A percentile compares a stretch with the other conserved stretches of the same genome.
phyloP scores from a whole-genome alignment of 2,797 vertebrate genomes.

The Catamblyrhynchus diadema region DNA sequence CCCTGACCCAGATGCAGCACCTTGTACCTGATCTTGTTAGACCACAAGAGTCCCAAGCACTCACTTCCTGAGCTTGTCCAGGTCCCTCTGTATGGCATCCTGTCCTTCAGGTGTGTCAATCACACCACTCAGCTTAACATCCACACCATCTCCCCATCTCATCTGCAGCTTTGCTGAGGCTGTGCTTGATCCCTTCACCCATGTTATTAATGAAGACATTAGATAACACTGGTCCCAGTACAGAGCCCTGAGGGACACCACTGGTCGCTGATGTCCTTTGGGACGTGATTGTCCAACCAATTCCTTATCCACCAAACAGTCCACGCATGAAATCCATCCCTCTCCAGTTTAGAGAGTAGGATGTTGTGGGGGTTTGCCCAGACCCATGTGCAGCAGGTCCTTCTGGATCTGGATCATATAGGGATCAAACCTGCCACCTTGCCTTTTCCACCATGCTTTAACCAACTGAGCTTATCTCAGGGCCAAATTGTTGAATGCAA shows the following conservation, averaged over 20 bases:
- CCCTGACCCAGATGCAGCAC: not conserved
- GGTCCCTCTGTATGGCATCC: not conserved
- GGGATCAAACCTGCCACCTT: not conserved
- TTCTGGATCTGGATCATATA: not conserved
- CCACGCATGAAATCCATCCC: not conserved
- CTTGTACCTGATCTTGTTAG: not conserved
- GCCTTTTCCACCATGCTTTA: not conserved
- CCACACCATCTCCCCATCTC: not conserved
- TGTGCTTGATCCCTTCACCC: not conserved
- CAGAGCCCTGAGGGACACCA: not conserved
- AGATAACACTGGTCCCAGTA: not conserved
- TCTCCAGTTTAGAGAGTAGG: not conserved
- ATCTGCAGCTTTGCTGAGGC: not conserved
- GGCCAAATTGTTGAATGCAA: not conserved
- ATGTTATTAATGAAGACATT: not conserved
- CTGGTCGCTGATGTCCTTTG: not conserved
- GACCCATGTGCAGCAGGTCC: not conserved
- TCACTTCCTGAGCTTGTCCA: not conserved
- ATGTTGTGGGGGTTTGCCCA: not conserved
- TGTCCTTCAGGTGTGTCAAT: not conserved
- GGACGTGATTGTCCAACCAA: fast-evolving
- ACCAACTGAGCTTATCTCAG: not conserved
- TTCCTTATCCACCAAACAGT: not conserved
- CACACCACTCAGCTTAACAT: not conserved
- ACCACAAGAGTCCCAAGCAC: fast-evolving